Evolutionary conservation across 2,888 invertebrate genomes (phyloP).

Genomic region (Onchidella celtica): DNA sequence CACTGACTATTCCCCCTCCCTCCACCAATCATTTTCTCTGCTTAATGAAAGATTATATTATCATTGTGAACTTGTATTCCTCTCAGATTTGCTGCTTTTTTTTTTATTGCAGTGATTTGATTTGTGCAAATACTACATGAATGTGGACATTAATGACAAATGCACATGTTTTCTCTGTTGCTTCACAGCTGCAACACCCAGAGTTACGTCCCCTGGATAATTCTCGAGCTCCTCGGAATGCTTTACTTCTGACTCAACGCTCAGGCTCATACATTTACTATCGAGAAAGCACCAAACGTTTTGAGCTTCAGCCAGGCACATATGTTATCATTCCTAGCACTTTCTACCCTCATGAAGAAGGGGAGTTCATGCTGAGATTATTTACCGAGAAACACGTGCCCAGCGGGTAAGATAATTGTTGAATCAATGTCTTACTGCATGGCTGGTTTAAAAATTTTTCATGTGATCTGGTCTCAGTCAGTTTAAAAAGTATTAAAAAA

Average conservation of each 20-base stretch:
- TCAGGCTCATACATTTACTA: constrained; percentile 82
- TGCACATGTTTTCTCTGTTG: too few species aligned
- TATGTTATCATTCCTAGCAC: constrained; percentile 98
- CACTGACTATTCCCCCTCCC: too few species aligned
- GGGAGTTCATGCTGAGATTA: constrained; percentile 95
- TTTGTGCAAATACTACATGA: too few species aligned
- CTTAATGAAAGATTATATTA: too few species aligned
- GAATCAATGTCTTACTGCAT: constrained; percentile 8
- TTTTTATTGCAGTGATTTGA: too few species aligned
- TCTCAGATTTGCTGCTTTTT: too few species aligned
- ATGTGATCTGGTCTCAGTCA: too few species aligned
- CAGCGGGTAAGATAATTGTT: constrained; percentile 65
- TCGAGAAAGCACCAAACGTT: constrained; percentile 93
- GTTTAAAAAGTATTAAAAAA: too few species aligned
- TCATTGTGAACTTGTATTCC: too few species aligned
- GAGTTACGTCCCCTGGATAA: constrained; percentile 65
- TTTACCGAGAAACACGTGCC: constrained; percentile 88
- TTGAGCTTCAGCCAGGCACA: constrained; percentile 93
- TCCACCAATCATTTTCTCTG: too few species aligned
- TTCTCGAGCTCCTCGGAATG: constrained; percentile 62
- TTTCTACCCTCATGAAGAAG: constrained; percentile 96
- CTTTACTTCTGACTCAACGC: constrained; percentile 59
- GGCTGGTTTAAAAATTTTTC: too few species aligned
- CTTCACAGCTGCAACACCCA: constrained; percentile 59
- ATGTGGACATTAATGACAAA: too few species aligned